Base-by-base conservation (phyloP, 1,140 invertebrate species). In the Brachystomella parvula region DNA sequence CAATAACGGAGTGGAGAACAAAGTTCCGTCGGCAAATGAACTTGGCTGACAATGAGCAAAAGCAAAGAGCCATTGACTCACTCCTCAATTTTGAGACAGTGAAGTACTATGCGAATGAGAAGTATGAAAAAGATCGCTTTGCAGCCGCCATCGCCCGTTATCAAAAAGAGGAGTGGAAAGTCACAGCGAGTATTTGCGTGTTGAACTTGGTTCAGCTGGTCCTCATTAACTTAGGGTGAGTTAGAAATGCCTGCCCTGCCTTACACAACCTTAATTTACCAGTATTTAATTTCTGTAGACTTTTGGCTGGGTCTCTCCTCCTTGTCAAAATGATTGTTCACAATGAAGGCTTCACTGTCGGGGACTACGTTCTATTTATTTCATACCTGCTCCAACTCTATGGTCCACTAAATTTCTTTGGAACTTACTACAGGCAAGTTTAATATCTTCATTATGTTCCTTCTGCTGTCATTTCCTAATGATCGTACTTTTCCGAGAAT, bases 51-150 rank as follows among this genome's bases (percentile, higher is more conserved):
- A 86, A 86, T 75, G 79, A 78, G 57, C 77, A 76, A 44, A 77
- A 81, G 66, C 76, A 81, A 2, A 80, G 79, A 60, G 83, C 79
- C 58, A 82, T 86, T 0, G 84, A 86, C 74, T 84, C 84, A 2
- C 75, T 86, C 9, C 77, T 86, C 0, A 86, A 86, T 72, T 86
- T 84, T 78, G 83, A 86, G 76, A 86, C 85, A 12, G 84, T 86
- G 12, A 86, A 86, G 73, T 85, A 86, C 74, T 86, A 85, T 71
- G 80, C 78, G 33, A 82, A 82, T 39, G 83, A 86, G 71, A 73
- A 79, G 28, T 83, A 82, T 76, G 84, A 86, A 75, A 75, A 78
- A 15, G 73, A 80, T 57, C 77, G 82, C 35, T 86, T 84, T 73
- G 74, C 77, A 58, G 75, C 78, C 28, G 77, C 81, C 21, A 79